Percentiles rank a stretch among this genome's conserved stretches.
Conservation (phyloP, 2,888 invertebrate genomes). For the Toxonevra muliebris region DNA sequence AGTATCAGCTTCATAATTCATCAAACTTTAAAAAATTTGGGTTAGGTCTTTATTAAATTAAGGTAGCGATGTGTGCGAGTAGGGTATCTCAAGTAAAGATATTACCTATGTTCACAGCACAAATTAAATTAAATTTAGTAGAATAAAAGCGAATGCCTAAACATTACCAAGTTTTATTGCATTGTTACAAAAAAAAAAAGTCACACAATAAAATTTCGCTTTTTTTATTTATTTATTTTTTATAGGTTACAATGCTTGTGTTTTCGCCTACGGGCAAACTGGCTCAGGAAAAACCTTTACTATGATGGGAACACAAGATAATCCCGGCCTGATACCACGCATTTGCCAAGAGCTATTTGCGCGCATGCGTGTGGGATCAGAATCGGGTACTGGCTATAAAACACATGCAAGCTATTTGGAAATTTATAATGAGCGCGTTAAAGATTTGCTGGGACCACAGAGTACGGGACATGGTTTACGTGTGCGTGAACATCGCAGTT, state of each 20-base stretch:
- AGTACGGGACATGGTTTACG: slow-evolving; percentile 75
- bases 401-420: slow-evolving; percentile 88
- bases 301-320: slow-evolving; percentile 86
- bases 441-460: slow-evolving; percentile 72
- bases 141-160: no score
- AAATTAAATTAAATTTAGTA: no score
- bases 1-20: no score
- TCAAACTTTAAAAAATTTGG: no score
- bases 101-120: no score
- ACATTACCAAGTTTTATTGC: no score
- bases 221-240: slow-evolving; percentile 14
- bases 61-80: no score
- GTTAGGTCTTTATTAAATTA: no score
- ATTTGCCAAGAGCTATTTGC: slow-evolving; percentile 86
- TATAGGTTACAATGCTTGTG: slow-evolving; percentile 82
- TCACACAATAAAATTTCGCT: no score
- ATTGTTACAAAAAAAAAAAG: no score
- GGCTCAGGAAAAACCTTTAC: slow-evolving; percentile 92
- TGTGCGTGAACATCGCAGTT: slow-evolving; percentile 81
- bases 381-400: slow-evolving; percentile 83
- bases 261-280: slow-evolving; percentile 92
- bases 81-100: no score
- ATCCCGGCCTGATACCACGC: slow-evolving; percentile 84
- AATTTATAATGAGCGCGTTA: slow-evolving; percentile 86
- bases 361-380: slow-evolving; percentile 82